Base-by-base conservation (phyloP, 2,888 invertebrate genomes). In the Tricholauxania praeusta region DNA sequence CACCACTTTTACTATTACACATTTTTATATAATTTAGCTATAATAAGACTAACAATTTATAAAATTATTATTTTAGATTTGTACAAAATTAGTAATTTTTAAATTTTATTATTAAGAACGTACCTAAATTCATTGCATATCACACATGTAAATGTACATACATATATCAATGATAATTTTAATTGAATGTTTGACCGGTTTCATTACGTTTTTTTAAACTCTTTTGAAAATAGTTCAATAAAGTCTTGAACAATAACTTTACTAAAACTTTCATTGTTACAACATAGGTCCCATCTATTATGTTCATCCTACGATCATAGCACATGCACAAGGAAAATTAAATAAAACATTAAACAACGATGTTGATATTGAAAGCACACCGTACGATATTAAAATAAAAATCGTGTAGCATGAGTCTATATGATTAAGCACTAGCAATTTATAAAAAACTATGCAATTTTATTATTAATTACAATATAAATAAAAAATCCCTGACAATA, bases 321-420 rank as follows among this genome's bases (percentile, higher is more conserved):
- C 85, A 84, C 85, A 83, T 81, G 83, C 86, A 82, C 82, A 84
- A 81, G 83, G 82, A 82, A 82, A 82, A 79, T 80, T 83, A 79
- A 81, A 81, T 79, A 80, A 77, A 76, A 80, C 82, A 76, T 80
- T 80, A 80, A 81, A 79, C 79, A 80, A 80, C 79, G 81, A 82
- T 79, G 83, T 84, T 78, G 82, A 85, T 79, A 83, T 82, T 78
- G 83, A 85, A 78, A 84, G 79, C 79, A 82, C 85, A 79, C 84
- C 85, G 76, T 86, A 87, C 80, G 87, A 87, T 79, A 86, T 87
- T 78, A 87, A 87, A 85, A 87, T 87, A 75, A 87, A 87, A 83
- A 86, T 87, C 78, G 86, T 87, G 75, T 87, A 86, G 80, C 74
- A 7, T 10, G 39, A 39, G 10, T 39, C 10, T 7, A 39, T 10